These are phyloP conservation scores for Mungos mungo DNA, from an alignment of 2,113 vertebrate genomes.

Conservation along the genomic window DNA sequence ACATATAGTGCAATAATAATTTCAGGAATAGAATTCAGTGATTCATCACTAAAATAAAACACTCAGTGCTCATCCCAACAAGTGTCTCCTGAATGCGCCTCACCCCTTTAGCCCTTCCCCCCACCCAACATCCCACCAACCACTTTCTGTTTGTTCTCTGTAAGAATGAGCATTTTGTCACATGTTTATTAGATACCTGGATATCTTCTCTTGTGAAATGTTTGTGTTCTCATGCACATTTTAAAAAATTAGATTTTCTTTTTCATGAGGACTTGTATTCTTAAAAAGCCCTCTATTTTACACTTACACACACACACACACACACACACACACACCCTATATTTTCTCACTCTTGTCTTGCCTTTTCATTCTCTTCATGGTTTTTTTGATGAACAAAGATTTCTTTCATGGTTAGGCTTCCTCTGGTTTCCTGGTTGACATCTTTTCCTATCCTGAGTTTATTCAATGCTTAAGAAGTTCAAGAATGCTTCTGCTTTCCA, in stretches of 20 bases:
- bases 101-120: too few relatives aligned
- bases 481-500: slow-evolving; percentile 38
- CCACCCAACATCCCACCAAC: too few relatives aligned
- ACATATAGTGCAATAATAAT: too few relatives aligned
- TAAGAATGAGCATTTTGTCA: background rate
- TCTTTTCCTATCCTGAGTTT: slow-evolving; percentile 63
- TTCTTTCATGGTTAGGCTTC: background rate
- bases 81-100: too few relatives aligned
- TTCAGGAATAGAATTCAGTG: too few relatives aligned
- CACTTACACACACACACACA: too few relatives aligned
- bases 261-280: background rate
- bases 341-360: background rate
- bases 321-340: too few relatives aligned
- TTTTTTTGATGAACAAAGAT: background rate
- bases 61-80: too few relatives aligned
- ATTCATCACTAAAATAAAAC: too few relatives aligned
- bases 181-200: background rate
- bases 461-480: slow-evolving; percentile 80
- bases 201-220: background rate
- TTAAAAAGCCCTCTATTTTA: background rate
- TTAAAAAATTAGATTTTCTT: background rate
- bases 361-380: background rate
- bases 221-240: background rate
- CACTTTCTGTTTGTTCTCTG: too few relatives aligned
- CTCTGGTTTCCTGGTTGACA: background rate